phyloP scores from a whole-genome alignment of 2,113 vertebrate species.

The Blennius ocellaris region DNA sequence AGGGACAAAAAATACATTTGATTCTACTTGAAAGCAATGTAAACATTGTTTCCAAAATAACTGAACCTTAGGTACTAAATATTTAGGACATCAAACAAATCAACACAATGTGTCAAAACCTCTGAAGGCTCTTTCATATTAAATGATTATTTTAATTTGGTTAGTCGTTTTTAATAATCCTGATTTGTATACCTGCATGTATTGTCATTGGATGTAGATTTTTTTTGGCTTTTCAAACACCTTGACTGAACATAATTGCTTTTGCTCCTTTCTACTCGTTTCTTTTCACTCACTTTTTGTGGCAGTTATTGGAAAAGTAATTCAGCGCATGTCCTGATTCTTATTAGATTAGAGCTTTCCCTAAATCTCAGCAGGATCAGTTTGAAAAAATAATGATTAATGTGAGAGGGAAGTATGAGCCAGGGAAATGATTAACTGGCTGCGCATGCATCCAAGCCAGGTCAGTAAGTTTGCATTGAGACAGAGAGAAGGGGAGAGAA shows the following conservation, averaged over 20 bases:
- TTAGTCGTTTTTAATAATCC: slow-evolving; percentile 16
- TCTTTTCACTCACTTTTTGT: slow-evolving; percentile 16
- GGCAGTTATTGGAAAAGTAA: slow-evolving; percentile 20
- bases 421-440: slow-evolving; percentile 56
- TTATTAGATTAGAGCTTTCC: slow-evolving; percentile 31
- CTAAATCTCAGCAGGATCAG: slow-evolving; percentile 15
- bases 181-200: slow-evolving; percentile 11
- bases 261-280: background rate
- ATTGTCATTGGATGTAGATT: background rate
- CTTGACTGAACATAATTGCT: background rate
- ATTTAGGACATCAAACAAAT: slow-evolving; percentile 39
- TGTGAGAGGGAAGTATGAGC: slow-evolving; percentile 42
- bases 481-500: slow-evolving; percentile 1
- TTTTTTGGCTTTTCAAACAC: background rate
- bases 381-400: slow-evolving; percentile 47
- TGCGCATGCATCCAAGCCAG: background rate
- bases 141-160: slow-evolving; percentile 37
- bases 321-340: slow-evolving; percentile 22
- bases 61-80: slow-evolving; percentile 50
- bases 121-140: slow-evolving; percentile 17
- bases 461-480: slow-evolving; percentile 5
- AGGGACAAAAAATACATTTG: slow-evolving; percentile 50
- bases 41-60: slow-evolving; percentile 52
- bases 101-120: slow-evolving; percentile 27
- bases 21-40: slow-evolving; percentile 54